Base-by-base conservation (phyloP, 2,888 invertebrate species). In the Ochropleura leucogaster region DNA sequence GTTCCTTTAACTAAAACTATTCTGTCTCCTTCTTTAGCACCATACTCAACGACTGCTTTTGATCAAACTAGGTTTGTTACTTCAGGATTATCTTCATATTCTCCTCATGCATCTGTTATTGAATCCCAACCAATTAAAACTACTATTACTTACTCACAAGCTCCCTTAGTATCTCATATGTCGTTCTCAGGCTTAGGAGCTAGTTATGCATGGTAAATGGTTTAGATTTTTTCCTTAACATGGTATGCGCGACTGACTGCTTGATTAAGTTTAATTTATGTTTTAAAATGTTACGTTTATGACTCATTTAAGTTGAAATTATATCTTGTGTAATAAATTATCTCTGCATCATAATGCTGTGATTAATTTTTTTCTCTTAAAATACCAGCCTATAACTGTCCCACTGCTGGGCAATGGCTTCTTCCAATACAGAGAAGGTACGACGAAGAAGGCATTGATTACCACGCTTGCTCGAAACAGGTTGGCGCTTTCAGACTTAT, bases 241-340 rank as follows among this genome's bases (percentile, higher is more conserved):
- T 85, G 85, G 77, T 76, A 86, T 84, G 89, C 88, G 91, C 91
- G 92, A 92, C 91, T 93, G 92, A 92, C 91, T 90, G 80, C 74
- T 83, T 79, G 68, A 77, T 84, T 82, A 87, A 46, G 70, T 84
- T 71, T 79, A 79, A 82, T 71, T 79, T 78, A 79, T 78, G 64
- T 85, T 78, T 74, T 65, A 49, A 73, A 69, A 74, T 78, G 83
- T 87, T 87, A 87, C 79, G 73, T 84, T 83, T 85, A 83, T 68
- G 9, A 53, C 3, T 60, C 42, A 53, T 70, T 40, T 84, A 67
- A 74, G 85, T 86, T 87, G 77, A 88, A 86, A 80, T 81, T 83
- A 74, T 88, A 77, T 80, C 80, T 77, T 68, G 51, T 77, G 70
- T 79, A 82, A 82, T 85, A 83, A 84, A 82, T 68, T 80, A 82